Base-by-base conservation (phyloP, 37 sponge, comb jelly and placozoan species). In the Cladorhizidae sp. region DNA sequence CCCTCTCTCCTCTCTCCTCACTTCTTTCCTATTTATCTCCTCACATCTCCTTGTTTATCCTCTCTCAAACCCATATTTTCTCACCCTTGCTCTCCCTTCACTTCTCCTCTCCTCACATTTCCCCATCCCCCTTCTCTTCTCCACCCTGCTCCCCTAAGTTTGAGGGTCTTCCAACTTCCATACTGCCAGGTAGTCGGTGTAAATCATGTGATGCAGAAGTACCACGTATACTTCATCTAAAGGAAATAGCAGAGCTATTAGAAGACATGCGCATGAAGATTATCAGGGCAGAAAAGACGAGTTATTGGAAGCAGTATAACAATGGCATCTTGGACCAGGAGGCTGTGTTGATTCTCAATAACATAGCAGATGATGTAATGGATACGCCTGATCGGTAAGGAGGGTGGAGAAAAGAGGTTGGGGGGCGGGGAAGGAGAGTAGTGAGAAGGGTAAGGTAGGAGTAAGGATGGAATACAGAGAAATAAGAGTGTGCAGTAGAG, bases 241-340 rank as follows among this genome's bases (percentile, higher is more conserved):
- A 83, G 72, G 97, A 96, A 76, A 79, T 91, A 26, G 81, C 72
- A 26, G 94, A 96, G 56, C 68, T 96, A 57, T 80, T 75, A 22
- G 97, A 96, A 49, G 97, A 96, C 61, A 76, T 91, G 42, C 73
- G 97, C n/a, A 37, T 76, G 31, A 65, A 90, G 57, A 85, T 90
- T 59, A 80, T 93, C 79, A 97, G 91, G 74, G 94, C 92, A 54
- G 85, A 91, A 80, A 97, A 91, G 89, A 93, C 82, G 7, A 93
- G 92, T 80, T 91, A 94, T 73, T 97, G 97, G 97, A 89, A 79
- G 54, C 97, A 96, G 92, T 96, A 89, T 73, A 92, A 93, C 62
- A 86, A 85, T 29, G 97, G 97, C 26, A 84, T 93, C 81, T 74
- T 96, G 42, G 86, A 89, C 12, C 77, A 89, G 67, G 87, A 93